Conservation (phyloP, 2,797 vertebrate species). For the Epinephelus awoara region DNA sequence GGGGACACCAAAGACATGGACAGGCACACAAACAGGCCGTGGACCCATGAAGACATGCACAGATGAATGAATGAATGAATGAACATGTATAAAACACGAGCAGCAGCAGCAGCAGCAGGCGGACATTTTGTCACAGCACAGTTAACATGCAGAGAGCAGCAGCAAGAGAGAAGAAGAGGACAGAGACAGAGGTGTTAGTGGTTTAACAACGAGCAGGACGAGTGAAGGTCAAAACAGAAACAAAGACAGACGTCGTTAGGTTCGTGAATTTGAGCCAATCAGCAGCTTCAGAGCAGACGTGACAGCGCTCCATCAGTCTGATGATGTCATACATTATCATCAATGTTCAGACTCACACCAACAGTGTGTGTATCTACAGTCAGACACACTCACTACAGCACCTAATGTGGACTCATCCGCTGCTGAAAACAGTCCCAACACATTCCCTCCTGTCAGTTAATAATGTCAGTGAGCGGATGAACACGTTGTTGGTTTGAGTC, state of each 20-base stretch:
- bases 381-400: not conserved
- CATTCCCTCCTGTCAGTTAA: not conserved
- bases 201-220: not conserved
- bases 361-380: too few relatives aligned
- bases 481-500: not conserved
- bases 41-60: slow-evolving; percentile 21
- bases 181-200: too few relatives aligned
- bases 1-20: not conserved
- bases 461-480: too few relatives aligned
- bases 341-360: not conserved
- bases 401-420: not conserved
- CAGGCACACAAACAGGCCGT: not conserved
- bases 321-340: too few relatives aligned
- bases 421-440: not conserved
- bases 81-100: not conserved
- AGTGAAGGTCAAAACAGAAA: slow-evolving; percentile 1
- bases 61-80: not conserved
- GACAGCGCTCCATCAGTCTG: too few relatives aligned
- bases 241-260: slow-evolving; percentile 37
- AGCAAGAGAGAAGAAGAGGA: not conserved
- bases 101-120: too few relatives aligned
- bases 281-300: not conserved
- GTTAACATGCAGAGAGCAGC: slow-evolving; percentile 13
- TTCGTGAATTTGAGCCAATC: slow-evolving; percentile 6
- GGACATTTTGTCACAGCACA: not conserved